Evolutionary conservation across 2,888 invertebrate genomes (phyloP), one percentile per base, ranked within the genome.

Genomic region (Apamea crenata): DNA sequence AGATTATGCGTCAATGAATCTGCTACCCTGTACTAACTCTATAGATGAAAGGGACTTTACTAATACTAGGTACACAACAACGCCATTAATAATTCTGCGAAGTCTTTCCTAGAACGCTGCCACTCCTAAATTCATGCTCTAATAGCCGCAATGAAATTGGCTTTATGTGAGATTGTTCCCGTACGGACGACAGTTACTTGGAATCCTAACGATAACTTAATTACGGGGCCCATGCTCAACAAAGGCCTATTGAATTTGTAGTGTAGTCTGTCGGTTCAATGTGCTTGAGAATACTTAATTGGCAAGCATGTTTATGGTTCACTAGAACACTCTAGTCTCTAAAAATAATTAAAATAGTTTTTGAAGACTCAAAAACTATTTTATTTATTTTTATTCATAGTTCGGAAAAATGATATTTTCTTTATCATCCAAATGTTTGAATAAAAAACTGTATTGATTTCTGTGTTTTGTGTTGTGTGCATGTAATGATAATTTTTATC

Each of bases 101-200:
- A 80, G 65, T 50, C 56, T 79, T 80, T 80, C 74, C 68, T 65
- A 75, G 68, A 85, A 68, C 12, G 5, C 50, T 4, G 53, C 29
- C 85, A 32, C 47, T 32, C 82, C 83, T 65, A 44, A 79, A n/a
- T 81, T 73, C 70, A 83, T 71, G 73, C 65, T 85, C 85, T 65
- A 69, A 80, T 83, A 87, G 78, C 61, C 74, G 50, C 77, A 80
- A 86, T 86, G 83, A 84, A 82, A 81, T 72, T 73, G 70, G 21
- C 61, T 83, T 74, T 74, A 81, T 76, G 66, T 21, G 77, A 81
- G 72, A 75, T 83, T 80, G 80, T 80, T 70, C 79, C 74, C 40
- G 47, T 36, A n/a, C 40, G 65, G 32, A 68, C 68, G 44, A 74
- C 21, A 67, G 53, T 76, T 74, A 81, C 82, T 67, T 50, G 25